Base-by-base conservation (phyloP, 2,113 vertebrate genomes). In the Notarius quadriscutis region DNA sequence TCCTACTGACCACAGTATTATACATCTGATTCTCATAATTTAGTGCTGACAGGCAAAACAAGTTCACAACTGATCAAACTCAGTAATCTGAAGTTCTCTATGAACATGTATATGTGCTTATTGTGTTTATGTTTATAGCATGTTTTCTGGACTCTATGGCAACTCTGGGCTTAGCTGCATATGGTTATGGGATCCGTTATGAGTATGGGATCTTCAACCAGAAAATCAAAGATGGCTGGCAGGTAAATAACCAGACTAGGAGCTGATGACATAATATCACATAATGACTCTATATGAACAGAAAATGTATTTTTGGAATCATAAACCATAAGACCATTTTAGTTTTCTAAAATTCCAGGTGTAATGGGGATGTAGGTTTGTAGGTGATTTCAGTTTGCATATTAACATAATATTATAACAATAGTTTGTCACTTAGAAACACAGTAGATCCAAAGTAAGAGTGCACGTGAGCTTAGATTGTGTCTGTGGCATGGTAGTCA, bases 141-240 rank as follows among this genome's bases (percentile, higher is more conserved):
- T 99, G 98, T 88, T 99, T 99, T 94, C 88, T 99, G 87, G 98
- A 99, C 88, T 99, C 98, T 0, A 98, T 99, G 98, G 98, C 98
- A 5, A 99, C 97, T 0, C 92, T 99, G 93, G 98, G 98, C 15
- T 96, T 99, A 4, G 98, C 98, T 17, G 98, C 97, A 0, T 99
- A 99, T 0, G 98, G 98, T 57, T 99, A 99, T 10, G 98, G 98
- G 71, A 99, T 99, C 87, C 95, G 98, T 67, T 99, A 99, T 0
- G 98, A 99, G 88, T 99, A 99, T 1, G 98, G 98, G 2, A 99
- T 99, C 94, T 99, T 99, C 91, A 99, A 99, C 92, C 98, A 99
- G 95, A 99, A 97, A 91, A 98, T 99, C 90, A 95, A 94, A 89
- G 95, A 97, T 0, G 98, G 98, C 30, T 99, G 98, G 97, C 98